These are phyloP conservation scores for Dendroctonus valens DNA, from an alignment of 1,140 invertebrate species.

Conservation along the genomic window DNA sequence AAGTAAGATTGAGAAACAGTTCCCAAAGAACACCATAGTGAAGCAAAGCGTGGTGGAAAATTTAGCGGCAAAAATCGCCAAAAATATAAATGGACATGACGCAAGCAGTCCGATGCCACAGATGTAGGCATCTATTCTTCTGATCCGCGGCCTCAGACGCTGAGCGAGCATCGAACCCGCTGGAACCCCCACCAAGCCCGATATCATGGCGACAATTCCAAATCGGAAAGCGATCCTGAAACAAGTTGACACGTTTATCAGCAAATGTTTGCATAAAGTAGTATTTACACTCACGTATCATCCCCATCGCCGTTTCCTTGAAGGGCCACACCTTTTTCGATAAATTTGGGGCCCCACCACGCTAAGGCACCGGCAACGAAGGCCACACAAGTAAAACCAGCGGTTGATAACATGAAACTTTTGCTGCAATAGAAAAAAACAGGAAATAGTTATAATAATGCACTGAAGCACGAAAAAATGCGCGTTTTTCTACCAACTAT, in stretches of 20 bases:
- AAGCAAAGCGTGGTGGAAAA: constrained; percentile 66
- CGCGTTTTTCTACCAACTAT: no score
- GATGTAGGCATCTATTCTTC: constrained; percentile 84
- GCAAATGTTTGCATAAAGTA: background rate
- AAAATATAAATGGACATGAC: constrained; percentile 84
- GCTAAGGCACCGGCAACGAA: constrained; percentile 95
- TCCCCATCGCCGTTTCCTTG: constrained; percentile 56
- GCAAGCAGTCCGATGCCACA: constrained; percentile 86
- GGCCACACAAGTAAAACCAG: constrained; percentile 94
- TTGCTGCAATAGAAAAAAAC: constrained; percentile 61
- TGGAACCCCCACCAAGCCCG: constrained; percentile 92
- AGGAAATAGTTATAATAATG: no score
- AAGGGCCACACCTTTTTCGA: constrained; percentile 70
- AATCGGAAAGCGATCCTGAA: constrained; percentile 84
- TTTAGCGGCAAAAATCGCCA: constrained; percentile 67
- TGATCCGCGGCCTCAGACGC: constrained; percentile 62
- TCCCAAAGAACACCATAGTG: constrained; percentile 78
- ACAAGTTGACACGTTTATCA: background rate
- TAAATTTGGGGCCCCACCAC: constrained; percentile 93
- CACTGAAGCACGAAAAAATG: no score
- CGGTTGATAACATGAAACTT: constrained; percentile 90
- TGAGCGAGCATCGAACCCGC: constrained; percentile 78
- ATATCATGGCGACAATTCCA: constrained; percentile 88
- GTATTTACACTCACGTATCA: constrained; percentile 59
- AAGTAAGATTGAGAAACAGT: constrained; percentile 88